Conservation (phyloP, 2,888 invertebrate species). For the Rhagonycha lutea region DNA sequence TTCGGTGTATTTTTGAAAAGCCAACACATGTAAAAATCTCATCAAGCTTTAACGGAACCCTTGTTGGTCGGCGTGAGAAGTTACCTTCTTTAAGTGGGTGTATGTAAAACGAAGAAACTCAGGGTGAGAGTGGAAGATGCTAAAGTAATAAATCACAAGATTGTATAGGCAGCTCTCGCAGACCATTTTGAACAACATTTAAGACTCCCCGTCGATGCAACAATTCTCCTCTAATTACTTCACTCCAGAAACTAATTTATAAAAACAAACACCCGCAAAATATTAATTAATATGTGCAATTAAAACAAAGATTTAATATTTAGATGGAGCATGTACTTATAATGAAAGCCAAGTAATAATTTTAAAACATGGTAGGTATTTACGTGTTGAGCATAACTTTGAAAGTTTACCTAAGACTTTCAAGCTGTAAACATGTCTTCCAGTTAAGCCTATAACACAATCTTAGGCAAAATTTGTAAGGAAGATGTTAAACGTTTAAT, state of each 20-base stretch:
- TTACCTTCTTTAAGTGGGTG: slow-evolving; percentile 43
- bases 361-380: slow-evolving; percentile 50
- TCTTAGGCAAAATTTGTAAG: slow-evolving; percentile 47
- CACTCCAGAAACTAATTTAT: slow-evolving; percentile 52
- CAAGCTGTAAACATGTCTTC: slow-evolving; percentile 54
- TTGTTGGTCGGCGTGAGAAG: slow-evolving; percentile 44
- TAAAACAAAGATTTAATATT: slow-evolving; percentile 55
- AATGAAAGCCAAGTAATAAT: slow-evolving; percentile 54
- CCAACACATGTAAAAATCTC: slow-evolving; percentile 43
- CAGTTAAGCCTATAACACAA: slow-evolving; percentile 51
- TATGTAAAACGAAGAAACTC: slow-evolving; percentile 44
- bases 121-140: slow-evolving; percentile 38
- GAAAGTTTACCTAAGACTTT: slow-evolving; percentile 55
- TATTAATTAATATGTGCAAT: slow-evolving; percentile 53
- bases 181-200: slow-evolving; percentile 44
- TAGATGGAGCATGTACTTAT: slow-evolving; percentile 45
- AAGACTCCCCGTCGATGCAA: slow-evolving; percentile 43
- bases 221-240: slow-evolving; percentile 50
- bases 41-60: slow-evolving; percentile 34
- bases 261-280: slow-evolving; percentile 39
- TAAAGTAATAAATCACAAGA: slow-evolving; percentile 45
- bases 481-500: slow-evolving; percentile 22
- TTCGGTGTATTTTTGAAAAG: slow-evolving; percentile 41
- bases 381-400: slow-evolving; percentile 58
- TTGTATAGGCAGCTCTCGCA: slow-evolving; percentile 46